Conservation (phyloP, 2,888 invertebrate genomes). For the Drosophila koepferae region DNA sequence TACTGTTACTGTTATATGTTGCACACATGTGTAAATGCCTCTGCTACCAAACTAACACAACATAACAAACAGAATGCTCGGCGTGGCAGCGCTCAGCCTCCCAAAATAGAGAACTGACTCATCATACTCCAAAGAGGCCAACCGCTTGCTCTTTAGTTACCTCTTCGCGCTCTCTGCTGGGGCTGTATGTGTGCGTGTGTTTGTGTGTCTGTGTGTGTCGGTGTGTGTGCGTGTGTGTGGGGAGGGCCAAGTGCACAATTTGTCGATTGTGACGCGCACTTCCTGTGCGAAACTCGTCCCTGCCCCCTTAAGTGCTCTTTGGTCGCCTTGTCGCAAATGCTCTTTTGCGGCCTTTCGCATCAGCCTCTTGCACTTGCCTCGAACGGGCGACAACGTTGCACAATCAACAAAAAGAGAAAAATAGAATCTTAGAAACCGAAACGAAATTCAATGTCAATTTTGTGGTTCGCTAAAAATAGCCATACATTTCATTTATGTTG, state of each 20-base stretch:
- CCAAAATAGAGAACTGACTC: slow-evolving; percentile 67
- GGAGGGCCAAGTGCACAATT: slow-evolving; percentile 57
- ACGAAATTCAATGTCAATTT: slow-evolving; percentile 76
- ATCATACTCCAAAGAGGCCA: slow-evolving; percentile 48
- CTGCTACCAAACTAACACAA: slow-evolving; percentile 38
- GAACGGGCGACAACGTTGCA: slow-evolving; percentile 53
- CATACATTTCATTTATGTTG: slow-evolving; percentile 69
- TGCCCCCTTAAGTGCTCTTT: slow-evolving; percentile 12
- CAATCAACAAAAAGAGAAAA: slow-evolving; percentile 46
- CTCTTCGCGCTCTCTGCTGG: slow-evolving; percentile 11
- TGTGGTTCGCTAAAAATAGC: slow-evolving; percentile 62
- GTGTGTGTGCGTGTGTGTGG: not conserved
- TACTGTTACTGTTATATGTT: slow-evolving; percentile 25
- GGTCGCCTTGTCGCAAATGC: slow-evolving; percentile 20
- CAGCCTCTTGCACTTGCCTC: slow-evolving; percentile 58
- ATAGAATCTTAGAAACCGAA: slow-evolving; percentile 27
- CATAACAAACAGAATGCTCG: slow-evolving; percentile 12
- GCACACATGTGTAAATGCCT: slow-evolving; percentile 44
- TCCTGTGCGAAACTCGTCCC: slow-evolving; percentile 45
- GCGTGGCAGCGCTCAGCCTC: slow-evolving; percentile 29
- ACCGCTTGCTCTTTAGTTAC: slow-evolving; percentile 2
- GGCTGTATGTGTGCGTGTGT: not conserved
- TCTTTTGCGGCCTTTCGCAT: slow-evolving; percentile 52
- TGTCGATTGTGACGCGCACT: slow-evolving; percentile 57
- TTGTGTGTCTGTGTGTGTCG: not conserved